Conservation (phyloP, 1,140 invertebrate species). For the Heterodera carotae region DNA sequence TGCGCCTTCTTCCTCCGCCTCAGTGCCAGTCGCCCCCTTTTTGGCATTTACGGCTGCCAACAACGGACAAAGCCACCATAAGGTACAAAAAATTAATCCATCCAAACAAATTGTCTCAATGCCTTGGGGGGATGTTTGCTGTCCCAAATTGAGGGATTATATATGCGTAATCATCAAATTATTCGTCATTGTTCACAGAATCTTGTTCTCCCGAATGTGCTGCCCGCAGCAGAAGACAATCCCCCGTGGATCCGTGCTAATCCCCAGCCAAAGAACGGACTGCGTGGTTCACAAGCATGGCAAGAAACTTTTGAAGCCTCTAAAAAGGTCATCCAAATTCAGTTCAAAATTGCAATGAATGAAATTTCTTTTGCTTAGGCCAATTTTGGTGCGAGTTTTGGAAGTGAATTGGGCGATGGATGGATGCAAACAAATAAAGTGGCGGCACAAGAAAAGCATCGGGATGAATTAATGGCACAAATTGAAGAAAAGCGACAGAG, state of each 20-base stretch:
- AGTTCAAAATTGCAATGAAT: not conserved
- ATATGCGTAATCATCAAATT: too few relatives aligned
- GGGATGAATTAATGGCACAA: conserved; percentile 47
- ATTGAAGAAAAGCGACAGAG: conserved; percentile 56
- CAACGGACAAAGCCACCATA: conserved; percentile 6
- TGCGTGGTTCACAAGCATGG: conserved; percentile 44
- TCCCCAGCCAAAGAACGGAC: conserved; percentile 52
- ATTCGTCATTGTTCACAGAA: too few relatives aligned
- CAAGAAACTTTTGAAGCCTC: conserved; percentile 23
- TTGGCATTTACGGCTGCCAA: conserved; percentile 10
- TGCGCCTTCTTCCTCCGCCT: conserved; percentile 2
- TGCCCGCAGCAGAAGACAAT: conserved; percentile 10
- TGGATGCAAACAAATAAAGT: conserved; percentile 1
- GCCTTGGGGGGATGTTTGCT: too few relatives aligned
- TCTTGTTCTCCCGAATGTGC: not conserved
- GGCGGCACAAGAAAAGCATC: conserved; percentile 50
- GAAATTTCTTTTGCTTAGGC: conserved; percentile 10
- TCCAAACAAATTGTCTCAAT: too few relatives aligned
- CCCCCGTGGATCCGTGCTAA: conserved; percentile 54
- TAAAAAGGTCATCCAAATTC: not conserved
- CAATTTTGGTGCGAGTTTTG: conserved; percentile 34
- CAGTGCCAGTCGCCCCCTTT: not conserved
- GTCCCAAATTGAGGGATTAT: too few relatives aligned
- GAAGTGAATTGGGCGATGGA: conserved; percentile 4
- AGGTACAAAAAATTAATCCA: conserved; percentile 6